Base-by-base conservation (phyloP, 2,797 vertebrate species). In the Sebastes umbrosus region DNA sequence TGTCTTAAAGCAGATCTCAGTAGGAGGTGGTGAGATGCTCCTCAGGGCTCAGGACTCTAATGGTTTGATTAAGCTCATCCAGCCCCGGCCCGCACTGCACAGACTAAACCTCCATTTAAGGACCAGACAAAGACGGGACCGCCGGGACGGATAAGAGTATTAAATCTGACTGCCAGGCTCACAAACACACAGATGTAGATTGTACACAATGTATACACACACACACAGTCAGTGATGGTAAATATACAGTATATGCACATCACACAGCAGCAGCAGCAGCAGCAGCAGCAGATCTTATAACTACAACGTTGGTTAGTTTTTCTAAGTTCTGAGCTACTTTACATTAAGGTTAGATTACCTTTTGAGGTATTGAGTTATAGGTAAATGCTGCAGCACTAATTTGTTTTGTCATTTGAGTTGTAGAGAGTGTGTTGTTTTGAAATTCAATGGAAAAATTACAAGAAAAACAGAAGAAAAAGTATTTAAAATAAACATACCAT, bases 21-120 rank as follows among this genome's bases (percentile, higher is more conserved):
- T 92, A 92, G 92, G 88, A 94, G 92, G 92, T 94, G 82, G 86
- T 71, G 90, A 91, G 88, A 91, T 84, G 87, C 84, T 94, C 92
- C 90, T 93, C 88, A 84, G 96, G 95, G 95, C 93, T 91, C 91
- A 92, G 94, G 90, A 91, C 94, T 92, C 88, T 96, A 96, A 95
- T 96, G 97, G 94, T 92, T 95, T 95, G 94, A 95, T 94, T 93
- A 91, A 94, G 96, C 94, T 95, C 96, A 95, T 94, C 91, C 93
- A 96, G 92, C 85, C 75, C 62, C 36, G 85, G 67, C 83, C 85
- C 82, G 82, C 8, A 77, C 83, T 87, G 90, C 80, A 16, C 66
- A 88, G 90, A 91, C 92, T 94, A 96, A 97, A 96, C 95, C 96
- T 96, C 97, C 96, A 96, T 96, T 96, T 97, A 96, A 97, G 95